phyloP scores from a whole-genome alignment of 2,113 vertebrate species.

The Alectura lathami region DNA sequence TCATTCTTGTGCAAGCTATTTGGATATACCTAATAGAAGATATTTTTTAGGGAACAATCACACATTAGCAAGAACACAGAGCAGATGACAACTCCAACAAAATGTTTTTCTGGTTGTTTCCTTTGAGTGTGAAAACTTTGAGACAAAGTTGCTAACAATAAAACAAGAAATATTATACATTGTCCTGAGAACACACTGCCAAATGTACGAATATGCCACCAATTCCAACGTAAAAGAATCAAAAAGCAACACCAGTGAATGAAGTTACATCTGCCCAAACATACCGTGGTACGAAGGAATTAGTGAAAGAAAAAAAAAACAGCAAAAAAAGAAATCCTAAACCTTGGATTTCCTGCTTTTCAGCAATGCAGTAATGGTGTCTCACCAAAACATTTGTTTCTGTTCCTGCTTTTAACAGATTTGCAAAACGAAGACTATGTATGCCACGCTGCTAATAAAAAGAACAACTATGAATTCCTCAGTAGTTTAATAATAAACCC shows the following conservation, averaged over 20 bases:
- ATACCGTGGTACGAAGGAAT: background rate
- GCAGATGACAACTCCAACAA: background rate
- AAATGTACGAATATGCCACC: background rate
- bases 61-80: background rate
- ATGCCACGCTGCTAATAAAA: background rate
- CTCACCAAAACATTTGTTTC: background rate
- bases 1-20: background rate
- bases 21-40: background rate
- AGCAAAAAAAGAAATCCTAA: background rate
- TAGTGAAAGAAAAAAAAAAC: background rate
- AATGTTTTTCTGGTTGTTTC: background rate
- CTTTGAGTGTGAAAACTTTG: background rate
- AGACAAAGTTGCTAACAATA: background rate
- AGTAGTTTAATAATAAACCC: background rate
- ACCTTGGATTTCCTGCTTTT: background rate
- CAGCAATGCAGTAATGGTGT: background rate
- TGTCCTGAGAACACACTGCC: background rate
- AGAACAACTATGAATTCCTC: background rate
- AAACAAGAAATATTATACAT: background rate
- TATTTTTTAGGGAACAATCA: background rate
- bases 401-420: background rate
- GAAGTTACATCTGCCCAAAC: background rate
- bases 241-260: background rate
- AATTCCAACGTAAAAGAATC: background rate
- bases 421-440: background rate